phyloP scores from a whole-genome alignment of 2,888 invertebrate species.

The Gymnosoma rotundatum region DNA sequence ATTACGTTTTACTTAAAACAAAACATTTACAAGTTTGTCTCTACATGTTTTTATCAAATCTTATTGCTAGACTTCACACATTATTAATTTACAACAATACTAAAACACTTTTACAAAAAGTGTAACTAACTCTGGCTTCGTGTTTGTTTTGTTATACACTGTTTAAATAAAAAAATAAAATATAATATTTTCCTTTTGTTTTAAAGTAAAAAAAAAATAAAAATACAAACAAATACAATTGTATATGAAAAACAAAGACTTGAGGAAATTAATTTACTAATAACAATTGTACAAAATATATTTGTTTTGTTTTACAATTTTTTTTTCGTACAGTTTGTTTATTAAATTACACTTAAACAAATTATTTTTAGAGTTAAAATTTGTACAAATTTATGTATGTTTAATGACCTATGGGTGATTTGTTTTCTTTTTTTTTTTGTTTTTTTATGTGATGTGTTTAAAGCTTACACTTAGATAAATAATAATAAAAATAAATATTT shows the following conservation, averaged over 20 bases:
- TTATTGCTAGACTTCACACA: conserved; percentile 20
- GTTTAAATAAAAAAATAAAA: conserved; percentile 36
- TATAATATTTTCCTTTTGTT: background rate
- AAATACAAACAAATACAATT: too few species aligned
- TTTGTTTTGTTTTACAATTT: background rate
- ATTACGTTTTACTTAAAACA: conserved; percentile 57
- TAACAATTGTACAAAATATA: conserved; percentile 54
- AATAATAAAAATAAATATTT: conserved; percentile 59
- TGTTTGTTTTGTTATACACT: conserved; percentile 19
- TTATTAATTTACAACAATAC: conserved; percentile 65
- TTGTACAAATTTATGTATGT: conserved; percentile 61
- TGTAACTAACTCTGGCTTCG: conserved; percentile 54
- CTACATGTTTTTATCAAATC: background rate
- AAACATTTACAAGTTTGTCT: conserved; percentile 51
- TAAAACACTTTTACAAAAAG: conserved; percentile 73
- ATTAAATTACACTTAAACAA: background rate
- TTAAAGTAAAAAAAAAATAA: conserved; percentile 2
- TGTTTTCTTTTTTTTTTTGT: conserved; percentile 20
- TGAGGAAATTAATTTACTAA: conserved; percentile 51
- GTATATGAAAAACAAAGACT: conserved; percentile 27
- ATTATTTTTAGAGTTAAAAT: conserved; percentile 12
- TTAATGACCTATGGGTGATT: background rate
- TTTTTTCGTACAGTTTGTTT: background rate
- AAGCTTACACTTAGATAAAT: conserved; percentile 58
- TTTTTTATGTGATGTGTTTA: conserved; percentile 27